phyloP scores from a whole-genome alignment of 2,113 vertebrate genomes.

The Prochilodus magdalenae region DNA sequence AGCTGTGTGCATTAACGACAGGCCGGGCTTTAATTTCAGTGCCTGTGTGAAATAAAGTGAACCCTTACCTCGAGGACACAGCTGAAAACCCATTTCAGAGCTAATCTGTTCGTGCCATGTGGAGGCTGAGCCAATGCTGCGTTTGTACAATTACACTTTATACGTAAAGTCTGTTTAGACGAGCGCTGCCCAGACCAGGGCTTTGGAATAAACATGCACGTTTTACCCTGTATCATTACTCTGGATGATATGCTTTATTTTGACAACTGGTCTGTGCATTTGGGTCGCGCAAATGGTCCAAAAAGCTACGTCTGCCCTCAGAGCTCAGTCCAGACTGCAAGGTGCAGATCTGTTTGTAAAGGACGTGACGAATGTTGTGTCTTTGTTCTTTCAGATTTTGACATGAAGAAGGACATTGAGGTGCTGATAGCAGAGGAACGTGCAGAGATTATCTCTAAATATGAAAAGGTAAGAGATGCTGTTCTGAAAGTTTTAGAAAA shows the following conservation, averaged over 20 bases:
- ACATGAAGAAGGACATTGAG: conserved; percentile 94
- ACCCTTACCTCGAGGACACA: neutral
- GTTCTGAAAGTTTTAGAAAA: too few relatives aligned
- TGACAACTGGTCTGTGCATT: neutral
- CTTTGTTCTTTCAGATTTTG: conserved; percentile 78
- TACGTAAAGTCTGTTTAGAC: conserved; percentile 8
- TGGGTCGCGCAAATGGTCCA: neutral
- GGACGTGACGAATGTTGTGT: neutral
- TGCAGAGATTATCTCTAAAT: conserved; percentile 87
- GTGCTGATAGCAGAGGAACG: conserved; percentile 88
- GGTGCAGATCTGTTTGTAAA: neutral
- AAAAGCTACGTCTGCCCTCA: neutral
- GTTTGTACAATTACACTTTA: conserved; percentile 6
- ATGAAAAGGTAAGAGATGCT: conserved; percentile 81
- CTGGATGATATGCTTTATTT: neutral
- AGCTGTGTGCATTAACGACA: neutral
- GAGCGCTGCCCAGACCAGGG: neutral
- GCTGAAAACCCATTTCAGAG: neutral
- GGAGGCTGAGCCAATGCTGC: neutral
- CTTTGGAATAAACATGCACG: neutral
- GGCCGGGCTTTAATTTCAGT: neutral
- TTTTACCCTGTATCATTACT: neutral
- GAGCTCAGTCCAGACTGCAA: neutral
- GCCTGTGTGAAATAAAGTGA: conserved; percentile 11
- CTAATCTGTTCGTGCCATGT: neutral